Percentiles rank a stretch among this genome's conserved stretches.
Evolutionary conservation across 2,888 invertebrate genomes (phyloP).

Genomic region (Hybos culiciformis): DNA sequence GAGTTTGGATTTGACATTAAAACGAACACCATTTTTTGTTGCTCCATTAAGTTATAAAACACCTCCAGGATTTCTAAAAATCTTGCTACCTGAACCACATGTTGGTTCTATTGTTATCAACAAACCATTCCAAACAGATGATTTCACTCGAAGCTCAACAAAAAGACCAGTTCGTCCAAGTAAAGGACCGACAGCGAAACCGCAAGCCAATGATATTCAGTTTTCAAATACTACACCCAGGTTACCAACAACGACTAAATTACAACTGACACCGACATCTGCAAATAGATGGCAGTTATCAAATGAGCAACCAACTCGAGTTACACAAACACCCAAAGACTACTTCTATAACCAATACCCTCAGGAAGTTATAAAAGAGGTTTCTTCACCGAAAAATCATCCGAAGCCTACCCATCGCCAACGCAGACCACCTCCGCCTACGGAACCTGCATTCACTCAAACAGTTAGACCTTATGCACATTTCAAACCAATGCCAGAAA

Average conservation of each 20-base stretch:
- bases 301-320: conserved; percentile 24
- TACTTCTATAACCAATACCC: conserved; percentile 17
- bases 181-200: neutral
- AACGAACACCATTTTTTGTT: conserved; percentile 69
- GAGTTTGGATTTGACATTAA: conserved; percentile 54
- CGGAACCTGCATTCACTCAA: conserved; percentile 13
- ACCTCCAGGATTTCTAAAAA: conserved; percentile 73
- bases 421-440: neutral
- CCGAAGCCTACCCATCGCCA: neutral
- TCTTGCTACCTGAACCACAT: conserved; percentile 72
- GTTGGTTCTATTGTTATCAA: conserved; percentile 74
- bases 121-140: conserved; percentile 26
- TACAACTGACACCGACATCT: conserved; percentile 21
- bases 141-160: conserved; percentile 4
- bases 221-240: conserved; percentile 12
- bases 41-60: conserved; percentile 73
- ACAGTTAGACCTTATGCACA: conserved; percentile 26
- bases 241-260: conserved; percentile 7
- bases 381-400: conserved; percentile 25
- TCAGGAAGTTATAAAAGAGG: conserved; percentile 29
- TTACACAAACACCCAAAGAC: conserved; percentile 10
- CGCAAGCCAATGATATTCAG: conserved; percentile 10
- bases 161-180: neutral
- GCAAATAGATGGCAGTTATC: conserved; percentile 17
- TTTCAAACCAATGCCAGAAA: conserved; percentile 26